Evolutionary conservation across 2,888 invertebrate species (phyloP).

Genomic region (Galeruca laticollis): DNA sequence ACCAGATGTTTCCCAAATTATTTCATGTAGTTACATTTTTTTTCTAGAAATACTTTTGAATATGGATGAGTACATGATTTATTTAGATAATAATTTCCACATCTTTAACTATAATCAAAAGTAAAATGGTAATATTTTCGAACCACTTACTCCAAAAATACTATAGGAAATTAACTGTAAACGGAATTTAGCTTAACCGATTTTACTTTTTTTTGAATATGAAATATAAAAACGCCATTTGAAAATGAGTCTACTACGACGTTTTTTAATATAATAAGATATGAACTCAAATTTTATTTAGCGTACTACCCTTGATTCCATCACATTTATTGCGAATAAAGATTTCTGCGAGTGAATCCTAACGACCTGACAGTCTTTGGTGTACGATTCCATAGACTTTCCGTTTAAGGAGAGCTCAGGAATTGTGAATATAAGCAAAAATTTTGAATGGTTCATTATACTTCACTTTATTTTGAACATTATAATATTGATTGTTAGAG

Average conservation of each 20-base stretch:
- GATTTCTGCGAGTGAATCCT: constrained; percentile 46
- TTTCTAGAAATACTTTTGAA: too few species aligned
- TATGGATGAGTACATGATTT: too few species aligned
- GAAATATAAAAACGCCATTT: constrained; percentile 40
- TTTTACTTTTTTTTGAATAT: constrained; percentile 5
- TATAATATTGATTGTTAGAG: not conserved
- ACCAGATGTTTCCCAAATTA: too few species aligned
- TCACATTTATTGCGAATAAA: constrained; percentile 35
- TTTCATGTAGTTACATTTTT: too few species aligned
- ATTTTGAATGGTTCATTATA: not conserved
- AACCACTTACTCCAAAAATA: not conserved
- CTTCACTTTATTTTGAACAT: not conserved
- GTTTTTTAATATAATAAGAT: constrained; percentile 36
- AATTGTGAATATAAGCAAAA: not conserved
- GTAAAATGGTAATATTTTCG: too few species aligned
- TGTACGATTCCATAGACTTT: constrained; percentile 47
- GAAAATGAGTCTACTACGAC: constrained; percentile 37
- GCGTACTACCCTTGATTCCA: constrained; percentile 32
- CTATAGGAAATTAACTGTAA: not conserved
- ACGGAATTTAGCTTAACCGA: not conserved
- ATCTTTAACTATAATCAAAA: too few species aligned
- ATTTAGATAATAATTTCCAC: too few species aligned
- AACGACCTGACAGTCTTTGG: constrained; percentile 60
- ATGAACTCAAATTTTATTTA: constrained; percentile 37
- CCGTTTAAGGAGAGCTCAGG: not conserved